These are phyloP conservation scores for Cinara cedri DNA, from an alignment of 2,888 invertebrate genomes.

Conservation along the genomic window DNA sequence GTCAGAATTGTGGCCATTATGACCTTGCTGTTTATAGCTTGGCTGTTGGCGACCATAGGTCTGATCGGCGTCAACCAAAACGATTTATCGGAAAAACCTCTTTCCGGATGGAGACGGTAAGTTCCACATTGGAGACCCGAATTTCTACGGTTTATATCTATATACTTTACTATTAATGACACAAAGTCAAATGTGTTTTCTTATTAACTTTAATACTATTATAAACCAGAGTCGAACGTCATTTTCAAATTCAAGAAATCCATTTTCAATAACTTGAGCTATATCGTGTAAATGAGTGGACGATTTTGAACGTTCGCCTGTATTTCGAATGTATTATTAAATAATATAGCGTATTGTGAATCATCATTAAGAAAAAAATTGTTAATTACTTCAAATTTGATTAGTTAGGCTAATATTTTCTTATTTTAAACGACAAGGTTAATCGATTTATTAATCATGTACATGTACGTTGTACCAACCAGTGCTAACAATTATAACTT, in stretches of 20 bases:
- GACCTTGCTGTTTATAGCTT: slow-evolving; percentile 78
- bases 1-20: slow-evolving; percentile 80
- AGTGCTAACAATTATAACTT: neutral
- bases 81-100: slow-evolving; percentile 77
- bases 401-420: neutral
- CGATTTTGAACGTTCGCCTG: neutral
- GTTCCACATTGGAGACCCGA: too few species aligned
- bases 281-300: neutral
- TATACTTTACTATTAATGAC: neutral
- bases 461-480: too few species aligned
- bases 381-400: neutral
- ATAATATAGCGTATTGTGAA: neutral
- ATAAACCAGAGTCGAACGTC: neutral
- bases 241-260: neutral
- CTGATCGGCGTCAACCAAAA: slow-evolving; percentile 80
- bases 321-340: neutral
- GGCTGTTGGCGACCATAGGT: slow-evolving; percentile 84
- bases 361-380: neutral
- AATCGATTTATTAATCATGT: neutral
- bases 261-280: neutral
- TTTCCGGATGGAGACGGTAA: slow-evolving; percentile 91
- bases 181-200: neutral
- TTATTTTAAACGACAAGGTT: slow-evolving; percentile 2
- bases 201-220: neutral
- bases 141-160: too few species aligned